Evolutionary conservation across 2,797 vertebrate species (phyloP).

Genomic region (Acestrorhynchus altus): DNA sequence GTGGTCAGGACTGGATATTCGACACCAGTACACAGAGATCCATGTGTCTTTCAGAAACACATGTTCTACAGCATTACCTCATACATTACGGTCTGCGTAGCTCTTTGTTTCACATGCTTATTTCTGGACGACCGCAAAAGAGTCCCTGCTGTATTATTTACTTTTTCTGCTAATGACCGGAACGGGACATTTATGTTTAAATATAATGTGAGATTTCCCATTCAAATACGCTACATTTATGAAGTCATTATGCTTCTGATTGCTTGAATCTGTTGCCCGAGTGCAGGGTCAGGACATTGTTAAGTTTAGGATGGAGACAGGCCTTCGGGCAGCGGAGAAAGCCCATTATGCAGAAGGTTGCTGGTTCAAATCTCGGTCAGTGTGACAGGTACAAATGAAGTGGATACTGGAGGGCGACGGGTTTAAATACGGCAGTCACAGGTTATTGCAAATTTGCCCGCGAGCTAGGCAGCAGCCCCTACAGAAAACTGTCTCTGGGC

Average conservation of each 20-base stretch:
- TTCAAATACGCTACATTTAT: slow-evolving; percentile 6
- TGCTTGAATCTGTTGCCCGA: slow-evolving; percentile 44
- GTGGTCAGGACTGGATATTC: not conserved
- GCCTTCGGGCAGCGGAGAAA: slow-evolving; percentile 33
- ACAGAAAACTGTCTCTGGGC: slow-evolving; percentile 29
- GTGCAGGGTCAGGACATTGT: slow-evolving; percentile 18
- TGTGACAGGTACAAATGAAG: slow-evolving; percentile 46
- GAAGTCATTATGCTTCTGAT: slow-evolving; percentile 45
- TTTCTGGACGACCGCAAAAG: slow-evolving; percentile 28
- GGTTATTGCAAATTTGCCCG: slow-evolving; percentile 45
- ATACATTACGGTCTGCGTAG: not conserved
- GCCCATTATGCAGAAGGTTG: slow-evolving; percentile 47
- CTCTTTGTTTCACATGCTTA: slow-evolving; percentile 3
- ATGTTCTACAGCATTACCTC: slow-evolving; percentile 13
- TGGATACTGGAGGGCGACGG: slow-evolving; percentile 37
- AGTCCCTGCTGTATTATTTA: not conserved
- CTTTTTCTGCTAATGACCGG: not conserved
- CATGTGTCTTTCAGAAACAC: slow-evolving; percentile 4
- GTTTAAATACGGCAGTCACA: slow-evolving; percentile 53
- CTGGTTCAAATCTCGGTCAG: slow-evolving; percentile 51
- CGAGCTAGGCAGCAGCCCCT: slow-evolving; percentile 11
- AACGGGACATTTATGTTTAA: slow-evolving; percentile 26
- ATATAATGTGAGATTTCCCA: slow-evolving; percentile 2
- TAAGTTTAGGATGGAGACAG: slow-evolving; percentile 17
- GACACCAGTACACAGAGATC: slow-evolving; percentile 3